Percentiles rank a stretch among this genome's conserved stretches.
Conservation (phyloP, 1,140 invertebrate species). For the Eurytemora carolleeae region DNA sequence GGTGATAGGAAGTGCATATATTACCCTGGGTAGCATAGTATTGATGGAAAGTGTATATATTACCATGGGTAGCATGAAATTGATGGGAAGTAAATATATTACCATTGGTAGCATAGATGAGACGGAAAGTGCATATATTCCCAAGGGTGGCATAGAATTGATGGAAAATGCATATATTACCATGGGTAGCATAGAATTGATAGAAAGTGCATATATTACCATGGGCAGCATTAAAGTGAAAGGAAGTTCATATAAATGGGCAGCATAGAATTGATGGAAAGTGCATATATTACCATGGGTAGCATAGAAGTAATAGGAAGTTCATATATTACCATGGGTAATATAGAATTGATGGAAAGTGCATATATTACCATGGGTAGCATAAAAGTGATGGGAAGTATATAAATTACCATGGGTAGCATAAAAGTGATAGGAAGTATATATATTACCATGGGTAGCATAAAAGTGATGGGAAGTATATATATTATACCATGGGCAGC, state of each 20-base stretch:
- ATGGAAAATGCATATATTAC: background rate
- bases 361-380: background rate
- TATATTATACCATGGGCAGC: constrained; percentile 43
- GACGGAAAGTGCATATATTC: background rate
- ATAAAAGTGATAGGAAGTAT: background rate
- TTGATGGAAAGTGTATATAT: background rate
- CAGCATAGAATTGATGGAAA: background rate
- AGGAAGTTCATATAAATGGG: too few species aligned
- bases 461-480: too few species aligned
- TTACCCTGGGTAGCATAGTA: background rate
- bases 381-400: background rate
- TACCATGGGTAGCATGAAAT: background rate
- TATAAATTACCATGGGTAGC: background rate
- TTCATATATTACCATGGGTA: background rate
- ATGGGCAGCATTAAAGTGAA: background rate
- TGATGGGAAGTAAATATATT: too few species aligned
- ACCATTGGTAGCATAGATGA: too few species aligned
- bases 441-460: background rate
- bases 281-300: too few species aligned
- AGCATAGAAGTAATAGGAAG: background rate
- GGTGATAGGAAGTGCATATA: background rate
- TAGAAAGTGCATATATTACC: background rate
- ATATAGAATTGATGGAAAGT: background rate
- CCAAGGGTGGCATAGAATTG: background rate
- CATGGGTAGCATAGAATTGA: background rate